Percentiles rank a stretch among this genome's conserved stretches.
These are phyloP conservation scores for Scaptomyza polygonia DNA, from an alignment of 2,888 invertebrate species.

Conservation along the genomic window DNA sequence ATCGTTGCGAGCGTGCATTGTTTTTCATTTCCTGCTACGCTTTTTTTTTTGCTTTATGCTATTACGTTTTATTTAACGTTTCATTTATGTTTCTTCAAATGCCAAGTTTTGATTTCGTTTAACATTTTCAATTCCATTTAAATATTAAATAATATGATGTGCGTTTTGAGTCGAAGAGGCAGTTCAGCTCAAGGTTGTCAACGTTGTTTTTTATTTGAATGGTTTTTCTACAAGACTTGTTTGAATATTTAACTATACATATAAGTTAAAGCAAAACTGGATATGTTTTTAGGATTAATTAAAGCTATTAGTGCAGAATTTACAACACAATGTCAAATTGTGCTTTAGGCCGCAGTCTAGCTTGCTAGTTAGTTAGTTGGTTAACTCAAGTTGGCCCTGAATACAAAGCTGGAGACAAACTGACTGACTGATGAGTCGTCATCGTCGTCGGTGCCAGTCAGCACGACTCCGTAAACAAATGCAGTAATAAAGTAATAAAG, in stretches of 20 bases:
- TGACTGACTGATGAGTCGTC: conserved; percentile 55
- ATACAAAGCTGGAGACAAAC: conserved; percentile 12
- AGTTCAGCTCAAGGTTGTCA: conserved; percentile 65
- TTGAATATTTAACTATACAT: conserved; percentile 17
- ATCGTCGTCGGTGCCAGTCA: conserved; percentile 25
- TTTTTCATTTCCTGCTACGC: conserved; percentile 46
- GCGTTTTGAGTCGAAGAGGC: conserved; percentile 23
- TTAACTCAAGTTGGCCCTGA: conserved; percentile 44
- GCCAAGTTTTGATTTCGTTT: conserved; percentile 37
- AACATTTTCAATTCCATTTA: conserved; percentile 50
- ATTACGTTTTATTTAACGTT: background rate
- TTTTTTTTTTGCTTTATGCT: conserved; percentile 11
- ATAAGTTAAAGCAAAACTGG: conserved; percentile 37
- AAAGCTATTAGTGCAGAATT: conserved; percentile 66
- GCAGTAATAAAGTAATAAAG: conserved; percentile 54
- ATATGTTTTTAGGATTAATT: conserved; percentile 53
- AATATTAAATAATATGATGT: conserved; percentile 52
- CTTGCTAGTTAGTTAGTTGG: background rate
- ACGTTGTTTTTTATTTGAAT: conserved; percentile 21
- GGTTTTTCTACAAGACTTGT: conserved; percentile 19
- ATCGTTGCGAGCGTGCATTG: conserved; percentile 8
- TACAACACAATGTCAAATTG: conserved; percentile 65
- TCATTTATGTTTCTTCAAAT: conserved; percentile 9
- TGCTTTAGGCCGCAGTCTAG: conserved; percentile 11
- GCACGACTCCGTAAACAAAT: conserved; percentile 54